These are phyloP conservation scores for Rousettus madagascariensis DNA, from an alignment of 2,797 vertebrate genomes.

Conservation along the genomic window DNA sequence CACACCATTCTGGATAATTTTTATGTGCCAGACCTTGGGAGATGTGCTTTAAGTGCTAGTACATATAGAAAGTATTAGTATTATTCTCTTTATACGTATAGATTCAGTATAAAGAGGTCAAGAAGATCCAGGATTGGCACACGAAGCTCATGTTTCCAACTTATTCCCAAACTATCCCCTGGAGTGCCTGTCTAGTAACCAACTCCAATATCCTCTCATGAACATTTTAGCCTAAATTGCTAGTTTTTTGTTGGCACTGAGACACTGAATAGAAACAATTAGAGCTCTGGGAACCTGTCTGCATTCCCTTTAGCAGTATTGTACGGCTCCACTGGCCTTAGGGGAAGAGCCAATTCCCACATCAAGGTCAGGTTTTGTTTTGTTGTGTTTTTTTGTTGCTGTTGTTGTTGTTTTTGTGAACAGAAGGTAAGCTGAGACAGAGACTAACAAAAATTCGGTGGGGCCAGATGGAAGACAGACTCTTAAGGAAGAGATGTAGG, in stretches of 20 bases:
- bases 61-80: background rate
- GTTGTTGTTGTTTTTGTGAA: background rate
- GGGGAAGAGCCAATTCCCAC: background rate
- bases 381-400: too few species aligned
- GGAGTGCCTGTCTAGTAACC: background rate
- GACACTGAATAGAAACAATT: background rate
- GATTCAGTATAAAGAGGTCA: background rate
- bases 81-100: conserved; percentile 19
- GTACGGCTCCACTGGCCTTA: background rate
- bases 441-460: background rate
- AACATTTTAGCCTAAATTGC: background rate
- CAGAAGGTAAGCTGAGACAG: background rate
- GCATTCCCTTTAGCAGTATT: background rate
- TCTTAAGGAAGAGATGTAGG: background rate
- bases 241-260: background rate
- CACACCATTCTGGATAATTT: background rate
- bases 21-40: background rate
- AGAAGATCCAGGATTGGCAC: conserved; percentile 10
- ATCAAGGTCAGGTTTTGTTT: background rate
- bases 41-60: background rate
- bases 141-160: background rate
- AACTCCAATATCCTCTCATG: background rate
- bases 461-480: background rate
- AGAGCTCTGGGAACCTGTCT: background rate
- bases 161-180: background rate